Base-by-base conservation (phyloP, 2,113 vertebrate genomes). In the Brachypodius melanocephalos region DNA sequence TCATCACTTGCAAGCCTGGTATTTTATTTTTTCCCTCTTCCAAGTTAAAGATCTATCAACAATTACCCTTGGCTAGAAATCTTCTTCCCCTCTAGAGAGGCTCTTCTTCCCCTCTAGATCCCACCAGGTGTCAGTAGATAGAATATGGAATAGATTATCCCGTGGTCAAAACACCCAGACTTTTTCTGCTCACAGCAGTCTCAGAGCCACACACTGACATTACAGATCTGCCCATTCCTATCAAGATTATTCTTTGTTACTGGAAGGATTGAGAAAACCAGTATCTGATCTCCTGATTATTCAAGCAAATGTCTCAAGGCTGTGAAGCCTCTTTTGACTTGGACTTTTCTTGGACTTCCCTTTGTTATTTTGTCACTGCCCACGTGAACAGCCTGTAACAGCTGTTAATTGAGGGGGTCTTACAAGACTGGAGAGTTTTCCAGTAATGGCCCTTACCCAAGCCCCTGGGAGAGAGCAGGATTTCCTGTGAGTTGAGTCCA, bases 271-370 rank as follows among this genome's bases (percentile, higher is more conserved):
- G 6, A 57, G 34, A 29, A 55, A 85, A 57, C 4, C 18, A 48
- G 34, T 29, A 17, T 24, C 12, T 65, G 24, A n/a, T 28, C 24
- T 84, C 24, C 49, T 29, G 19, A 34, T 40, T 38, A 25, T 65
- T 29, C 24, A 24, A n/a, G 4, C 11, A 55, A 48, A 29, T 0
- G 0, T 48, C 59, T 18, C 29, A 22, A 55, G 18, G 24, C 15
- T 28, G 12, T 15, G 31, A 74, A 65, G 34, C 6, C 9, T 48
- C 29, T n/a, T 48, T 38, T 31, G 5, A 24, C 18, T 38, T n/a
- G n/a, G n/a, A n/a, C n/a, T n/a, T n/a, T n/a, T n/a, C 15, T 36
- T 48, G 55, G 15, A 59, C 8, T 45, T 73, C 31, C 43, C 51
- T 57, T 46, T 36, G 26, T 36, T 59, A 24, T 65, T 55, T 65